Base-by-base conservation (phyloP, 2,797 vertebrate species). In the Ctenopoma kingsleyae region DNA sequence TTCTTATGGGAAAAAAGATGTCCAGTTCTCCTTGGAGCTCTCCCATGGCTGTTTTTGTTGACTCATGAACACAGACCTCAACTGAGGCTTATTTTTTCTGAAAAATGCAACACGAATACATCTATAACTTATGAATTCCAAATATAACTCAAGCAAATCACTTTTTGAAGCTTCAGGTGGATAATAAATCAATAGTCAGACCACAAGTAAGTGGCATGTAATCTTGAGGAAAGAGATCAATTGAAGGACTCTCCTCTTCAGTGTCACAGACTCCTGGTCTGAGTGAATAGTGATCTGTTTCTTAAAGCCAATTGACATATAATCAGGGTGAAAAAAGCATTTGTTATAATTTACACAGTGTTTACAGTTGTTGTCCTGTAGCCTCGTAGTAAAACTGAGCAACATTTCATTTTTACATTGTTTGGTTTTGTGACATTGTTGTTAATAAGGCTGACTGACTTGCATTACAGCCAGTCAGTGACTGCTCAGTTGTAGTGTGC, bases 141-240 rank as follows among this genome's bases (percentile, higher is more conserved):
- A 36, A 27, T 44, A 4, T 1, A 61, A 13, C 30, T 38, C 20
- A 57, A 41, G 32, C 15, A 66, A 44, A 35, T 35, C 40, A 51
- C 8, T 49, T 67, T 54, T 76, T 72, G 41, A 61, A 32, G 38
- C 27, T 71, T 51, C 8, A 59, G 58, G 48, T 52, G 16, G 55
- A 57, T 61, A 58, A 55, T 66, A 57, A 85, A 88, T 91, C 83
- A 86, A 85, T 89, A 78, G 71, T 85, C 62, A 64, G 48, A 75
- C 53, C 54, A 75, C 44, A 72, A 74, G 61, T 64, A 54, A 22
- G 70, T 59, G 53, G 54, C 60, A 67, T 78, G 75, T 67, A 81
- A 76, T 81, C 73, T 74, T 72, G 67, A 67, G 68, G 76, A 62
- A 60, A 71, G 51, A 43, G 76, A 88, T 88, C 79, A 85, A 80